phyloP scores from a whole-genome alignment of 2,113 vertebrate species.

The Xenopus laevis region DNA sequence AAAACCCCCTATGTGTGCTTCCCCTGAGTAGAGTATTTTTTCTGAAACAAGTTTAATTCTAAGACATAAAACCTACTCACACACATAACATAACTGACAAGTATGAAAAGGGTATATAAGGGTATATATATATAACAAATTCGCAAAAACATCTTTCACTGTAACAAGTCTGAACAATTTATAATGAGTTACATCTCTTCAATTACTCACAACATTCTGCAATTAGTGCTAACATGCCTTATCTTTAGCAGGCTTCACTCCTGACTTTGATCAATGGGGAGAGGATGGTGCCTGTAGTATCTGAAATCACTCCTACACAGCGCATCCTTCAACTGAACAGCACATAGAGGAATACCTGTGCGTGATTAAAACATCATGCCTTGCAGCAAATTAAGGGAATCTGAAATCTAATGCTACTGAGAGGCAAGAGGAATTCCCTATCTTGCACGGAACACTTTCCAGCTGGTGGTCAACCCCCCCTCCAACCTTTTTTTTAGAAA shows the following conservation, averaged over 20 bases:
- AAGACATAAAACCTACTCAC: too few relatives aligned
- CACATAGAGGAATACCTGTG: background rate
- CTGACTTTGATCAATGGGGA: slow-evolving; percentile 15
- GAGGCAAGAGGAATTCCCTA: too few relatives aligned
- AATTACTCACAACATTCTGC: slow-evolving; percentile 36
- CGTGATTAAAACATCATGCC: background rate
- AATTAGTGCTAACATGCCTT: slow-evolving; percentile 29
- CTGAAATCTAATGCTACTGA: background rate
- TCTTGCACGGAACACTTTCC: too few relatives aligned
- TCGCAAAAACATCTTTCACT: background rate
- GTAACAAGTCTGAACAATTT: slow-evolving; percentile 36
- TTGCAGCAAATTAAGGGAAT: background rate
- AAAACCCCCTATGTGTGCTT: too few relatives aligned
- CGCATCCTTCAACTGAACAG: background rate
- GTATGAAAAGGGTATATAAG: too few relatives aligned
- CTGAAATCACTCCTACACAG: background rate
- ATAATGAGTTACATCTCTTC: slow-evolving; percentile 25
- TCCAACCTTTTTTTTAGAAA: too few relatives aligned
- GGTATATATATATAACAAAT: too few relatives aligned
- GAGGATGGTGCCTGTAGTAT: background rate
- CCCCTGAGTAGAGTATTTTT: too few relatives aligned
- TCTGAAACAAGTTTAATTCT: too few relatives aligned
- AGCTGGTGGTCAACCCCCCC: too few relatives aligned
- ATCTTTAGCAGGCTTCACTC: background rate
- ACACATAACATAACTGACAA: too few relatives aligned